Conservation (phyloP, 2,113 vertebrate genomes). For the Hemichromis elongatus region DNA sequence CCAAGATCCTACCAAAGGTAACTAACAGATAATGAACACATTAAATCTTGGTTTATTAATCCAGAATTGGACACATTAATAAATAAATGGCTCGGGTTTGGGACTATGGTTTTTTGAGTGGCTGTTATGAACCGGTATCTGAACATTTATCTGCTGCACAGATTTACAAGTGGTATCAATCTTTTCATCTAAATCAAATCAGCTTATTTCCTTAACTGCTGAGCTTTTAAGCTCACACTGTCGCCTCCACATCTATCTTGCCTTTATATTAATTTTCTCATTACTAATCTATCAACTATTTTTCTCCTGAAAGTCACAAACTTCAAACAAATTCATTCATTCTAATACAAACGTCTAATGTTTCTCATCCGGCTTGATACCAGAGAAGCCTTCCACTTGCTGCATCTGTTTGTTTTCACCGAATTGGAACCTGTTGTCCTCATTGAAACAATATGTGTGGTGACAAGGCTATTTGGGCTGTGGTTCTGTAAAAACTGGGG, state of each 20-base stretch:
- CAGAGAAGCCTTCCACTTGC: background rate
- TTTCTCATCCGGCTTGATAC: background rate
- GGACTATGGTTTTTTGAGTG: background rate
- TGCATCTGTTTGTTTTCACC: constrained; percentile 22
- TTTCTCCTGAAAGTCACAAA: background rate
- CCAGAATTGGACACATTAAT: background rate
- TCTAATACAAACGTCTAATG: background rate
- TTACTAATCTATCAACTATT: background rate
- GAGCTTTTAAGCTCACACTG: background rate
- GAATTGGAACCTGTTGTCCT: background rate
- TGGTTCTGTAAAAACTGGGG: constrained; percentile 5
- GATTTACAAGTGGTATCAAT: background rate
- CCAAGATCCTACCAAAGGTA: background rate
- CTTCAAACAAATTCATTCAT: background rate
- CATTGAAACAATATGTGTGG: constrained; percentile 28
- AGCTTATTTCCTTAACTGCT: background rate
- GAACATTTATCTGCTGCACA: background rate
- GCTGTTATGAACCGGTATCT: background rate
- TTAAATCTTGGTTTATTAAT: background rate
- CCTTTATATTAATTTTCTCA: background rate
- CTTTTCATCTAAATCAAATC: background rate
- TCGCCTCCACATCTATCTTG: background rate
- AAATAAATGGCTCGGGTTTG: accelerated
- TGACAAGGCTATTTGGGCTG: constrained; percentile 9
- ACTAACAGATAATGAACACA: background rate